Conservation (phyloP, 2,797 vertebrate genomes). For the Gastrophryne carolinensis region DNA sequence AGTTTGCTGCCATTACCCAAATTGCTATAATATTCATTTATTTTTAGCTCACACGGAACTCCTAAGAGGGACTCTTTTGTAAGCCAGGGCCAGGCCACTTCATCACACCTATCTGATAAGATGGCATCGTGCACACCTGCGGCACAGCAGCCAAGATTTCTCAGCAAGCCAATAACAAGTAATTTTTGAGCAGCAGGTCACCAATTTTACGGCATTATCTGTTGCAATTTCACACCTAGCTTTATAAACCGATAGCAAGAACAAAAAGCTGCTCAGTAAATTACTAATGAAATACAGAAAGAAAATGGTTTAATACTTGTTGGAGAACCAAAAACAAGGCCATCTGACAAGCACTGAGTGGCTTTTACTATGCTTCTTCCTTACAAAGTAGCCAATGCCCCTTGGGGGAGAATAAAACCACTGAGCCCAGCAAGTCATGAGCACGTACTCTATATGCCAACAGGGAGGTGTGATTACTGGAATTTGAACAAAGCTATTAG, state of each 20-base stretch:
- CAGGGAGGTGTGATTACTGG: too few relatives aligned
- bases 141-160: not conserved
- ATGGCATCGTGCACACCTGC: slow-evolving; percentile 3
- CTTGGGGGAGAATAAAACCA: too few relatives aligned
- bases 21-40: not conserved
- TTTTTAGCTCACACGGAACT: not conserved
- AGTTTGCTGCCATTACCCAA: not conserved
- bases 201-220: not conserved
- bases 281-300: too few relatives aligned
- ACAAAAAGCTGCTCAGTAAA: not conserved
- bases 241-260: not conserved
- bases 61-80: not conserved
- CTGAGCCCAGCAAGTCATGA: too few relatives aligned
- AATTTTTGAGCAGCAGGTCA: not conserved
- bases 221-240: not conserved
- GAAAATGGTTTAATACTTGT: too few relatives aligned
- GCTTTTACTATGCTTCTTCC: too few relatives aligned
- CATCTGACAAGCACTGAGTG: too few relatives aligned
- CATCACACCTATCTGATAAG: slow-evolving; percentile 10
- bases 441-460: too few relatives aligned
- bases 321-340: too few relatives aligned
- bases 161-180: not conserved
- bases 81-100: not conserved
- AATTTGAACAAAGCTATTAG: too few relatives aligned
- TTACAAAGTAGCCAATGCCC: too few relatives aligned